These are phyloP conservation scores for Rhombomys opimus DNA, from an alignment of 2,113 vertebrate species.

Conservation along the genomic window DNA sequence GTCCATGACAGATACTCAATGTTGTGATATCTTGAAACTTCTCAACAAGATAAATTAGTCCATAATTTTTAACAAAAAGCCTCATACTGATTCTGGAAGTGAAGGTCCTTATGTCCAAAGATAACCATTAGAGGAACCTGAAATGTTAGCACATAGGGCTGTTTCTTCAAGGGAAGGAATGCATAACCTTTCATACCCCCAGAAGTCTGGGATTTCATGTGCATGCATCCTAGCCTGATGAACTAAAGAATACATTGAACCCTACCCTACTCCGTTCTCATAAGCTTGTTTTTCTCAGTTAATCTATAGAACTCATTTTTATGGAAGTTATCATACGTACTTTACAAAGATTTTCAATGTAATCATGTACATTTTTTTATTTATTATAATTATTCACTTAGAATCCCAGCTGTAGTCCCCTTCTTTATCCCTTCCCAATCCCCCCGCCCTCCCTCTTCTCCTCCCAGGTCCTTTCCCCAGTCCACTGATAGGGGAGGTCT, in stretches of 20 bases:
- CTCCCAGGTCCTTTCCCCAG: too few species aligned
- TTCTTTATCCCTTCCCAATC: too few species aligned
- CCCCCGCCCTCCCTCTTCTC: too few species aligned
- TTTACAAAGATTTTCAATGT: background rate
- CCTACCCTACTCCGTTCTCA: background rate
- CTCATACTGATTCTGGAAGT: background rate
- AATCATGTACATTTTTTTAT: background rate
- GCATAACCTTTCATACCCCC: background rate
- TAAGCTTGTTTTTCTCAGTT: background rate
- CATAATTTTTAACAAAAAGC: background rate
- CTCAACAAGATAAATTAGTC: background rate
- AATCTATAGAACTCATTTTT: background rate
- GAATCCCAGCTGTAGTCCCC: too few species aligned
- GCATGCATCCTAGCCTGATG: background rate
- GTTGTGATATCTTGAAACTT: background rate
- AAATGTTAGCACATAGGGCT: background rate
- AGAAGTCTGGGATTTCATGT: background rate
- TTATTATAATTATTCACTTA: too few species aligned
- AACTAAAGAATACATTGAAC: background rate
- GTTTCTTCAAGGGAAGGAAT: background rate
- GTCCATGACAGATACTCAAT: background rate
- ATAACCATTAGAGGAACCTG: background rate
- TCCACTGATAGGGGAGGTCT: too few species aligned
- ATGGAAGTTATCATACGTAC: background rate
- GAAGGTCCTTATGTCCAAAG: background rate